Evolutionary conservation across 1,140 invertebrate genomes (phyloP).

Genomic region (Papilio machaon): DNA sequence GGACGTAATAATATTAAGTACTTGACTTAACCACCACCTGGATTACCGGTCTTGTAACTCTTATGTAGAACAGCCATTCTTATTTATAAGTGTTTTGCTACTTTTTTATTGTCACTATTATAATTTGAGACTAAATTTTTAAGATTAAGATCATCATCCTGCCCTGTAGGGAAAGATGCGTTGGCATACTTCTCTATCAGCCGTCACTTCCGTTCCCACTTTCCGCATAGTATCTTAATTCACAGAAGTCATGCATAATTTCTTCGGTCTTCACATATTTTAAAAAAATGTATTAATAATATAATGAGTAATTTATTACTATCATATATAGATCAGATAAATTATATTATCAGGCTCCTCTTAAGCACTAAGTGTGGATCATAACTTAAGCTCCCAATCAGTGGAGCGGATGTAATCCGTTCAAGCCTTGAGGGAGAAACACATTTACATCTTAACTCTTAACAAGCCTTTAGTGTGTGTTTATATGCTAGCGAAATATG

Average conservation of each 20-base stretch:
- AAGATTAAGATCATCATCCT: too few relatives aligned
- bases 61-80: background rate
- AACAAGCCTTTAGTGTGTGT: background rate
- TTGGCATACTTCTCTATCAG: too few relatives aligned
- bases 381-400: conserved; percentile 9
- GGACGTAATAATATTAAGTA: conserved; percentile 18
- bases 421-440: background rate
- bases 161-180: too few relatives aligned
- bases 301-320: too few relatives aligned
- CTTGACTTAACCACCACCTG: background rate
- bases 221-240: too few relatives aligned
- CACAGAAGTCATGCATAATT: too few relatives aligned
- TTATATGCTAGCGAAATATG: too few relatives aligned
- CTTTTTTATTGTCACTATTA: background rate
- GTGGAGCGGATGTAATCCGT: conserved; percentile 11
- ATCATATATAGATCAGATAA: background rate
- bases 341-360: background rate
- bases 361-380: background rate
- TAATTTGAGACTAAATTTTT: too few relatives aligned
- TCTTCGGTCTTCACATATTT: too few relatives aligned
- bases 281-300: too few relatives aligned
- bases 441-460: background rate
- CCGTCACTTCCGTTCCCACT: too few relatives aligned
- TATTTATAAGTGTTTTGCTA: background rate
- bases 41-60: background rate